A percentile compares a stretch with the other conserved stretches of the same genome.
Evolutionary conservation across 2,797 vertebrate species (phyloP).

Genomic region (Eupleurogrammus muticus): DNA sequence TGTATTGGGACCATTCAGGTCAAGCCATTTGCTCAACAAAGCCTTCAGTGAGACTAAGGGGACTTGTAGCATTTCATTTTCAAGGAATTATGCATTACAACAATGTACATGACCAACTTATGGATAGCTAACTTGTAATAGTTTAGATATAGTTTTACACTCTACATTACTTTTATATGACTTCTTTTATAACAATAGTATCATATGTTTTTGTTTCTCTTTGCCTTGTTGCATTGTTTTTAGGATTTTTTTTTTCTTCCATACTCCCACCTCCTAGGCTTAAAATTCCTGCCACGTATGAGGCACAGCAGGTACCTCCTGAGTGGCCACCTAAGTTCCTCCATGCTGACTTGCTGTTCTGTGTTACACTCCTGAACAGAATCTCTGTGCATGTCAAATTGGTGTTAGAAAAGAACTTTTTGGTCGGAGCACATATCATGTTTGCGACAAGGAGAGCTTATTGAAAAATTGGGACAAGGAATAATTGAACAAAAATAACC

Average conservation of each 20-base stretch:
- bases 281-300: slow-evolving; percentile 75
- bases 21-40: slow-evolving; percentile 59
- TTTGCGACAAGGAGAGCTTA: slow-evolving; percentile 14
- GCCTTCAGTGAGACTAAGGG: slow-evolving; percentile 26
- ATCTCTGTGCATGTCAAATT: slow-evolving; percentile 30
- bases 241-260: slow-evolving; percentile 45
- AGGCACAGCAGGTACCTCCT: slow-evolving; percentile 70
- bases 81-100: slow-evolving; percentile 26
- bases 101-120: slow-evolving; percentile 35
- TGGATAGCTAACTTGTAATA: neutral
- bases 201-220: slow-evolving; percentile 18
- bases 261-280: slow-evolving; percentile 55
- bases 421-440: slow-evolving; percentile 18
- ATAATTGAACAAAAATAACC: slow-evolving; percentile 11
- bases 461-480: slow-evolving; percentile 19
- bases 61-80: slow-evolving; percentile 53
- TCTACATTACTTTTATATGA: neutral
- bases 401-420: slow-evolving; percentile 38
- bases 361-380: slow-evolving; percentile 43
- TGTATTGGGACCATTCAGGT: slow-evolving; percentile 64
- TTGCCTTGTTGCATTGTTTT: slow-evolving; percentile 29
- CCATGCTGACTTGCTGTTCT: slow-evolving; percentile 70
- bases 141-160: neutral
- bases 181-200: neutral
- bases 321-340: slow-evolving; percentile 64